Evolutionary conservation across 1,140 invertebrate genomes (phyloP), one percentile per base, ranked within the genome.

Genomic region (Brachionus sp.): DNA sequence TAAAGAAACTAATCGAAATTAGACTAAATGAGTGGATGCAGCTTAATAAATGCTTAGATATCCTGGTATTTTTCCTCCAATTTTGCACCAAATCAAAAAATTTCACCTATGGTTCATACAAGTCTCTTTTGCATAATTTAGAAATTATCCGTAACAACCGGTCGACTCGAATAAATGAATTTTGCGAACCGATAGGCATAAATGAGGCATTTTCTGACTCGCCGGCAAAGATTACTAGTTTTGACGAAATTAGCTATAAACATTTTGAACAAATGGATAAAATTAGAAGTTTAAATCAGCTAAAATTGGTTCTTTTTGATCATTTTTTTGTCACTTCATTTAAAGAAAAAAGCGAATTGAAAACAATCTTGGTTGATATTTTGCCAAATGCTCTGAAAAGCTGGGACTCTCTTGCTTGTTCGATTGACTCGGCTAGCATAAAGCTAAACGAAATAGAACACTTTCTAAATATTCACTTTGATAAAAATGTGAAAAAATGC

Each of bases 231-330:
- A 46, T 75, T 0, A 46, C 19, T 6, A 25, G 9, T 25, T 75
- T 75, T 46, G 4, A 19, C 4, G 25, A 25, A 46, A 75, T 75
- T 3, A 16, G 1, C 5, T 25, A 0, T 35, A 2, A 25, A 23
- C 1, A 75, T 25, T 75, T 25, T 75, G 7, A 23, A 19, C 19
- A 46, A 75, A 75, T 75, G 42, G 25, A 75, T n/a, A 13, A 33
- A 46, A 46, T 75, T 3, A 4, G 12, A 9, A 46, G 23, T 7
- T 13, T 75, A 2, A 13, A 75, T 10, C 16, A 44, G 23, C 19
- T 75, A 3, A 75, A 75, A 46, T 75, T 42, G 39, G 70, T 75
- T 25, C 7, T 75, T 44, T 46, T 75, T 5, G 25, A 75, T 46
- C 4, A 46, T 75, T 75, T 29, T 35, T 75, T 35, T 46, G 4